These are phyloP conservation scores for Plebejus argus DNA, from an alignment of 2,888 invertebrate species.

Conservation along the genomic window DNA sequence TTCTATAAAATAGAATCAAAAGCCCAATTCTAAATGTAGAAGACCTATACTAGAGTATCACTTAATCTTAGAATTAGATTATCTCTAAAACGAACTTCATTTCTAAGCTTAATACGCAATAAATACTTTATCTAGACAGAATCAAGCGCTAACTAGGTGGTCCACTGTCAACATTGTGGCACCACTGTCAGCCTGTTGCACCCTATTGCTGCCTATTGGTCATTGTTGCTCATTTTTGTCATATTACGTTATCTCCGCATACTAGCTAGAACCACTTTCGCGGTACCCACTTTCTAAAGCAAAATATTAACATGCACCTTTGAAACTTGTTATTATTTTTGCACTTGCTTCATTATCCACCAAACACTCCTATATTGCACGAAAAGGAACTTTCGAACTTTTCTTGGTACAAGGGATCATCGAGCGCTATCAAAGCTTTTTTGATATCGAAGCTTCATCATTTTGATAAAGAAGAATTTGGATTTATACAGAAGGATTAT, in stretches of 20 bases:
- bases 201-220: slow-evolving; percentile 49
- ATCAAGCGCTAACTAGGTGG: slow-evolving; percentile 12
- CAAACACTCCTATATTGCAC: too few relatives aligned
- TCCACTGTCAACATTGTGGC: neutral
- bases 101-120: neutral
- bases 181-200: slow-evolving; percentile 6
- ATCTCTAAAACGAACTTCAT: neutral
- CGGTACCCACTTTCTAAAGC: slow-evolving; percentile 67
- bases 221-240: slow-evolving; percentile 65
- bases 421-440: too few relatives aligned
- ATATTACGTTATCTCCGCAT: slow-evolving; percentile 55
- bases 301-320: slow-evolving; percentile 54
- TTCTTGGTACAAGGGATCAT: too few relatives aligned
- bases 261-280: slow-evolving; percentile 60
- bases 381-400: too few relatives aligned
- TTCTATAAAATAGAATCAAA: too few relatives aligned
- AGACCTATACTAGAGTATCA: too few relatives aligned
- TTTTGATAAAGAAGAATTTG: too few relatives aligned
- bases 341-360: slow-evolving; percentile 38
- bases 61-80: neutral
- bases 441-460: too few relatives aligned
- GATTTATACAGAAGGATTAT: neutral
- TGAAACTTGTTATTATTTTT: slow-evolving; percentile 32
- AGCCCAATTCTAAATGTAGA: too few relatives aligned
- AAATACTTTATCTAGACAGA: neutral